Conservation (phyloP, 92 coral and sea anemone genomes). For the Desmophyllum pertusum region DNA sequence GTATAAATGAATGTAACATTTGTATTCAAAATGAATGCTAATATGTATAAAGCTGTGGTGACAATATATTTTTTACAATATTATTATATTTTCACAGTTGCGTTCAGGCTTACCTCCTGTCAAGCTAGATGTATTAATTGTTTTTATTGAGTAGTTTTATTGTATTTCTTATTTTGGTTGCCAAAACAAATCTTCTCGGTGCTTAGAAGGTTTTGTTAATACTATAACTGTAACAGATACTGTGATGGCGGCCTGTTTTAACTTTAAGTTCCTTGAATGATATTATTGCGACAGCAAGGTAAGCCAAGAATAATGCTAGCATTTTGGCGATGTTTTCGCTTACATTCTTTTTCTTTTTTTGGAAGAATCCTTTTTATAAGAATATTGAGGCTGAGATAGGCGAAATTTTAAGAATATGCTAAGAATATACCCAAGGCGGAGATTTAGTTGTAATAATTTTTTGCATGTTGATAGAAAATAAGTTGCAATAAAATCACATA, state of each 20-base stretch:
- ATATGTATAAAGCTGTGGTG: neutral
- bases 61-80: neutral
- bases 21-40: neutral
- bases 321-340: too few species aligned
- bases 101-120: neutral
- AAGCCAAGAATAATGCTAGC: too few species aligned
- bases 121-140: neutral
- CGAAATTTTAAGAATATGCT: too few species aligned
- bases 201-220: neutral
- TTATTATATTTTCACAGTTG: neutral
- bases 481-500: too few species aligned
- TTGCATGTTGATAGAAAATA: too few species aligned
- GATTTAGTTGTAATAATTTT: too few species aligned
- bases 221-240: neutral
- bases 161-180: neutral
- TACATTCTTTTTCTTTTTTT: too few species aligned
- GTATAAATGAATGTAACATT: neutral
- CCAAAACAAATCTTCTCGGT: neutral
- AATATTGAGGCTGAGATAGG: too few species aligned
- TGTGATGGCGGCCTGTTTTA: neutral
- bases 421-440: too few species aligned
- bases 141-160: neutral
- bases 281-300: too few species aligned
- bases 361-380: too few species aligned
- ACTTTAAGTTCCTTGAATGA: neutral